A percentile compares a stretch with the other conserved stretches of the same genome.
Evolutionary conservation across 1,140 invertebrate species (phyloP).

Genomic region (Drosophila albomicans): DNA sequence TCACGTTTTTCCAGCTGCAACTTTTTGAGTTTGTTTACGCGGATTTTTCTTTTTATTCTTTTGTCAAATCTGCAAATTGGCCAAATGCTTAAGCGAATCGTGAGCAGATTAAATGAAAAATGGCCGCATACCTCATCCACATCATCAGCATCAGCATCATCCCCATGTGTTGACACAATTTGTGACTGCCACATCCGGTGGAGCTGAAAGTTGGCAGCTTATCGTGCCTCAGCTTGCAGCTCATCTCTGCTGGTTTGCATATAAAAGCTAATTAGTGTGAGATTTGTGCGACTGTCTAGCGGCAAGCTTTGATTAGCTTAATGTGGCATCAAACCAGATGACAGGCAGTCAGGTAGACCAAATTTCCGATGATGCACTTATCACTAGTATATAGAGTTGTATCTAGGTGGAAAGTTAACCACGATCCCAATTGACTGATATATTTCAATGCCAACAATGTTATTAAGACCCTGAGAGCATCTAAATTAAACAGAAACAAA

Average conservation of each 20-base stretch:
- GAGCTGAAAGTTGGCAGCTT: slow-evolving; percentile 53
- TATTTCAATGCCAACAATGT: slow-evolving; percentile 32
- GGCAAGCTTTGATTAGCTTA: slow-evolving; percentile 67
- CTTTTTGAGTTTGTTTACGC: slow-evolving; percentile 30
- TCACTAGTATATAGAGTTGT: background rate
- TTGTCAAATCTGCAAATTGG: slow-evolving; percentile 23
- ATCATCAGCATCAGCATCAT: background rate
- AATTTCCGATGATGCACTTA: slow-evolving; percentile 5
- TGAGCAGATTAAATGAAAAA: slow-evolving; percentile 67
- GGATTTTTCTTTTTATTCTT: slow-evolving; percentile 1
- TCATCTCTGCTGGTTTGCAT: slow-evolving; percentile 54
- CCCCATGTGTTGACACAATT: slow-evolving; percentile 47
- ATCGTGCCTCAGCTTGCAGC: slow-evolving; percentile 51
- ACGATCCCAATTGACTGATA: slow-evolving; percentile 40
- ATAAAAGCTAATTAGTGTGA: slow-evolving; percentile 77
- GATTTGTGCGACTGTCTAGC: slow-evolving; percentile 61
- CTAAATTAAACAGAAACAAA: slow-evolving; percentile 14
- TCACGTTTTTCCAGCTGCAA: slow-evolving; percentile 10
- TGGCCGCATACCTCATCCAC: slow-evolving; percentile 24
- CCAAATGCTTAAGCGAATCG: slow-evolving; percentile 65
- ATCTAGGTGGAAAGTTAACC: background rate
- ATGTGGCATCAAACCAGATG: slow-evolving; percentile 57
- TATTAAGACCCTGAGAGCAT: slow-evolving; percentile 37
- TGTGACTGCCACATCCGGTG: slow-evolving; percentile 39
- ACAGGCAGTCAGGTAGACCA: slow-evolving; percentile 28